phyloP scores from a whole-genome alignment of 2,888 invertebrate species.

The Empis livida region DNA sequence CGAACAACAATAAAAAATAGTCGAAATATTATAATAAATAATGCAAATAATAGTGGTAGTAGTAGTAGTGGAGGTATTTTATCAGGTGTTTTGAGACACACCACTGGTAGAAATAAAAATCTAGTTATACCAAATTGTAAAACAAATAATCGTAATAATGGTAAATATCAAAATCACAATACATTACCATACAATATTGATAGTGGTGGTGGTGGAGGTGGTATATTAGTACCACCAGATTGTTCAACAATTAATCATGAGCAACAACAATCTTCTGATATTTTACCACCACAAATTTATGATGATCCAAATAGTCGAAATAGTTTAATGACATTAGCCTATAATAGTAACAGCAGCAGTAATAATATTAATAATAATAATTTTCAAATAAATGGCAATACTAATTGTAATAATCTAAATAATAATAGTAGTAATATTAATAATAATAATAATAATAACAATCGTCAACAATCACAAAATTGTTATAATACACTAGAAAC shows the following conservation, averaged over 20 bases:
- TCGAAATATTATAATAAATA: background rate
- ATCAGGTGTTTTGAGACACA: constrained; percentile 19
- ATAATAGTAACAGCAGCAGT: constrained; percentile 16
- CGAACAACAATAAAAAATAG: constrained; percentile 15
- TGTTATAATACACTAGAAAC: constrained; percentile 30
- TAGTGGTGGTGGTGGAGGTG: constrained; percentile 5
- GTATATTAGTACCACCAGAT: constrained; percentile 15
- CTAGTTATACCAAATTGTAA: constrained; percentile 4
- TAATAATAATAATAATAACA: too few species aligned
- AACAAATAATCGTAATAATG: constrained; percentile 13
- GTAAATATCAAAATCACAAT: constrained; percentile 10
- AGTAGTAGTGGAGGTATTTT: constrained; percentile 14
- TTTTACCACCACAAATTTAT: constrained; percentile 7
- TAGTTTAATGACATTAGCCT: constrained; percentile 6
- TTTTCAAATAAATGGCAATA: constrained; percentile 8
- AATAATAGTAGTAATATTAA: constrained; percentile 15
- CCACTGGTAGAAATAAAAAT: constrained; percentile 16
- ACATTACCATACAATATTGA: constrained; percentile 4
- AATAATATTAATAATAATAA: constrained; percentile 13
- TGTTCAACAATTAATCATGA: constrained; percentile 22
- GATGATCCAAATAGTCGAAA: constrained; percentile 2
- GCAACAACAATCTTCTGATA: constrained; percentile 18
- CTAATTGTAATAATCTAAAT: constrained; percentile 12
- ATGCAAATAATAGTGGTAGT: constrained; percentile 12
- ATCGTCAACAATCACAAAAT: constrained; percentile 20